phyloP scores from a whole-genome alignment of 2,113 vertebrate species.

The Malurus melanocephalus region DNA sequence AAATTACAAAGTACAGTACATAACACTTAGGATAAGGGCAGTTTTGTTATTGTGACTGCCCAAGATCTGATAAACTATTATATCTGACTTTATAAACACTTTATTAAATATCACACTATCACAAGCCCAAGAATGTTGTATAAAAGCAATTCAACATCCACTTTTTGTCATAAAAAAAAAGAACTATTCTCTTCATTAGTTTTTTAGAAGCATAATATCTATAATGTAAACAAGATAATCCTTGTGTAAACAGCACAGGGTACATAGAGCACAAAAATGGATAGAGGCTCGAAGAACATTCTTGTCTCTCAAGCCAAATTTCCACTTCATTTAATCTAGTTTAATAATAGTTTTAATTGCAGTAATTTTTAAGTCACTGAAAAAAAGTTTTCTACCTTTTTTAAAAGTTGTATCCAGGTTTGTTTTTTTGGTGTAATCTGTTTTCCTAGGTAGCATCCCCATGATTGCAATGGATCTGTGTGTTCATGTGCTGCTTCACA shows the following conservation, averaged over 20 bases:
- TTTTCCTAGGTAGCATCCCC: not conserved
- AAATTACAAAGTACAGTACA: constrained; percentile 54
- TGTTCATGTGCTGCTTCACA: not conserved
- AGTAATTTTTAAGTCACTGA: constrained; percentile 24
- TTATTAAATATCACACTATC: constrained; percentile 68
- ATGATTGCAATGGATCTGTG: not conserved
- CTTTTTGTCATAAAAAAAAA: constrained; percentile 62
- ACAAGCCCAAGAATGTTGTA: constrained; percentile 52
- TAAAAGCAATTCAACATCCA: constrained; percentile 45
- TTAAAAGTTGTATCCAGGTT: not conserved
- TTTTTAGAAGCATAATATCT: constrained; percentile 63
- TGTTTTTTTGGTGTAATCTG: not conserved
- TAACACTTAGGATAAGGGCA: constrained; percentile 20
- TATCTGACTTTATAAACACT: constrained; percentile 67
- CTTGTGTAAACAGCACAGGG: constrained; percentile 54
- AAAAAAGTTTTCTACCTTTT: not conserved
- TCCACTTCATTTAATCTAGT: constrained; percentile 18
- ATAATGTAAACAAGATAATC: constrained; percentile 69
- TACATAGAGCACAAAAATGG: constrained; percentile 30
- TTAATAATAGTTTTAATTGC: constrained; percentile 44
- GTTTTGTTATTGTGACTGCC: constrained; percentile 53
- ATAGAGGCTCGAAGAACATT: constrained; percentile 38
- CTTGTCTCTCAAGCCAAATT: constrained; percentile 26
- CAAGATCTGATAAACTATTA: constrained; percentile 63
- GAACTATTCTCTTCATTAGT: constrained; percentile 66